Evolutionary conservation across 2,888 invertebrate species (phyloP), one percentile per base, ranked within the genome.

Genomic region (Coleophora deauratella): DNA sequence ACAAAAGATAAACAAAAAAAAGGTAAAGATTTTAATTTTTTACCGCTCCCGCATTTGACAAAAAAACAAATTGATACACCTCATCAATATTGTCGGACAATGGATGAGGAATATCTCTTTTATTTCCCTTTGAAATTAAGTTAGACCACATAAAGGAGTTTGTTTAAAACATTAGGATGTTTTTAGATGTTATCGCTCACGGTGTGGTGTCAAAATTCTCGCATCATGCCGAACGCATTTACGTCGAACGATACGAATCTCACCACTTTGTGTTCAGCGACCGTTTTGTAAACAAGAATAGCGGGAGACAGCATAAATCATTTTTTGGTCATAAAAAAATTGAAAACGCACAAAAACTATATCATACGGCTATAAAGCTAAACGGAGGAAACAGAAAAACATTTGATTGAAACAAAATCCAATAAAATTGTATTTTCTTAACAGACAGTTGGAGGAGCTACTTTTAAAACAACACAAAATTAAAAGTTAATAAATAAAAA

Each of bases 161-260:
- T 85, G 85, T 84, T 84, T 82, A 84, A 82, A 85, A 82, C 81
- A 84, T 84, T 84, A 85, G 82, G 43, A 61, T 66, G 69, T 76
- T 81, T 76, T 78, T 68, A 80, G 84, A 85, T 85, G 59, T 77
- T 85, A 85, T 85, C 85, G 54, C 11, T 43, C 21, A 27, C 51
- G 78, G 75, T 85, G 79, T 84, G 82, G 82, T 84, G 85, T 85
- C 84, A 85, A 81, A 84, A 82, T 61, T 81, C 80, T 80, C 84
- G 75, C 82, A 79, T 85, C 84, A 85, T 79, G 80, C 81, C 63
- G 82, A 77, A 79, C 68, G 55, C 79, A 82, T 80, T 82, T 80
- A 66, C 62, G 65, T 55, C 54, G 48, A 49, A 48, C 50, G 84
- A 84, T 84, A 81, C 47, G 39, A 62, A 82, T 80, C 82, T 74